Conservation (phyloP, 2,888 invertebrate species). For the Dynastes tityus region DNA sequence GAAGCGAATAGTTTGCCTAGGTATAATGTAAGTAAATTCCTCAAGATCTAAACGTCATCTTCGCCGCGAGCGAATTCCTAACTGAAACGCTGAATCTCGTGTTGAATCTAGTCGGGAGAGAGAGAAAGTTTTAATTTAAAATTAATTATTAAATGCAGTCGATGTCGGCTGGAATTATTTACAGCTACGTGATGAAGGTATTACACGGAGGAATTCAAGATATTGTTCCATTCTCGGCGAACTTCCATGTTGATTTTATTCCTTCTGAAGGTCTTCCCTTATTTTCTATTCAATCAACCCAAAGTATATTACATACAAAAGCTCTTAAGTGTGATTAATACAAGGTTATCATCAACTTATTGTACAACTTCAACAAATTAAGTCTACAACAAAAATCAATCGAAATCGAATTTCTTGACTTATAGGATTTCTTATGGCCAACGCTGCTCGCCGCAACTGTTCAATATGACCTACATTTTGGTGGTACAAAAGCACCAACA, state of each 20-base stretch:
- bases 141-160: slow-evolving; percentile 25
- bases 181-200: slow-evolving; percentile 25
- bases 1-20: slow-evolving; percentile 22
- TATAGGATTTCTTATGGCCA: too few species aligned
- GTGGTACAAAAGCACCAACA: too few species aligned
- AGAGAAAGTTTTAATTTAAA: slow-evolving; percentile 27
- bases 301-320: not conserved
- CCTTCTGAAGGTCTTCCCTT: not conserved
- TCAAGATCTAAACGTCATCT: slow-evolving; percentile 7
- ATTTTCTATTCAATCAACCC: not conserved
- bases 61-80: not conserved
- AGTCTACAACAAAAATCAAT: too few species aligned
- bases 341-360: too few species aligned
- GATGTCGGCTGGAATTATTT: slow-evolving; percentile 16
- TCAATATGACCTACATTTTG: too few species aligned
- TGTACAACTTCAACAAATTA: too few species aligned
- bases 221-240: slow-evolving; percentile 11
- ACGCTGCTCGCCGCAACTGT: too few species aligned
- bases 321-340: not conserved
- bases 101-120: not conserved
- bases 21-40: slow-evolving; percentile 25
- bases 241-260: slow-evolving; percentile 13
- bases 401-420: too few species aligned
- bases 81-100: slow-evolving; percentile 2
- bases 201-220: slow-evolving; percentile 4